Evolutionary conservation across 37 sponge, comb jelly and placozoan species (phyloP).

Genomic region (Cliona cf. orientalis): DNA sequence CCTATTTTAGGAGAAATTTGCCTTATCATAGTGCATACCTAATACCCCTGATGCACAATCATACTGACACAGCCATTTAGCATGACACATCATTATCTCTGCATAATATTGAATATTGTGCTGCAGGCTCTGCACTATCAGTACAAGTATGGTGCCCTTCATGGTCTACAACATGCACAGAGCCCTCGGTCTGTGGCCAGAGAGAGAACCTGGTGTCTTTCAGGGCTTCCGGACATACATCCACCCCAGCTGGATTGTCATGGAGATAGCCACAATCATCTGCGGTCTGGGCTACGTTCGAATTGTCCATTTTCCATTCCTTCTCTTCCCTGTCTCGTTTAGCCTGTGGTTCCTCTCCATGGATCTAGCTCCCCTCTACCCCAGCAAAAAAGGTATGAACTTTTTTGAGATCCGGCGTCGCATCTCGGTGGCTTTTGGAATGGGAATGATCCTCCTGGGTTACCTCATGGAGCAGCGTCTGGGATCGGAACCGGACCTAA

Average conservation of each 20-base stretch:
- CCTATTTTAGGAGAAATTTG: too few species aligned
- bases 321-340: constrained; percentile 42
- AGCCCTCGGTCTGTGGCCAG: constrained; percentile 23
- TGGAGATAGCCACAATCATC: constrained; percentile 44
- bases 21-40: too few species aligned
- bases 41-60: too few species aligned
- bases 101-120: too few species aligned
- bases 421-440: constrained; percentile 41
- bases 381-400: neutral
- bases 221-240: constrained; percentile 43
- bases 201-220: constrained; percentile 42
- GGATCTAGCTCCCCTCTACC: constrained; percentile 47
- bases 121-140: constrained; percentile 31
- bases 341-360: constrained; percentile 61
- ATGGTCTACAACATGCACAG: constrained; percentile 23
- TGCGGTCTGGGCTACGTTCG: constrained; percentile 13
- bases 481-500: constrained; percentile 49
- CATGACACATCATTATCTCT: too few species aligned
- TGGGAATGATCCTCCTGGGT: constrained; percentile 21
- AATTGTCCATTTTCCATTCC: constrained; percentile 43
- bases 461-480: constrained; percentile 8
- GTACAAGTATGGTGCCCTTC: constrained; percentile 26
- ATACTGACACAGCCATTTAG: too few species aligned
- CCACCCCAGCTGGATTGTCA: constrained; percentile 44
- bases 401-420: neutral